Base-by-base conservation (phyloP, 2,113 vertebrate genomes). In the Equus quagga region DNA sequence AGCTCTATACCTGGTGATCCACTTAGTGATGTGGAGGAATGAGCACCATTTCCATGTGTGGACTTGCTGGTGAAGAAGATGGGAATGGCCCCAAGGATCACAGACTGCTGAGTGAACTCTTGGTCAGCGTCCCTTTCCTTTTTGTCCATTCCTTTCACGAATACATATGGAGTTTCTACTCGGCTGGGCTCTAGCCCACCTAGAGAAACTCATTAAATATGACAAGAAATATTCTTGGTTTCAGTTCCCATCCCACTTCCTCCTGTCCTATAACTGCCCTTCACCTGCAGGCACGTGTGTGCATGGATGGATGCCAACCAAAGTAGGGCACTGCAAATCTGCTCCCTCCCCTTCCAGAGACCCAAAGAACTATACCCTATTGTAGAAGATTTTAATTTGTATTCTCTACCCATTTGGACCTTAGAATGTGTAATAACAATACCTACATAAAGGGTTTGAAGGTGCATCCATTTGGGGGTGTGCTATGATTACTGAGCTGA, bases 131-230 rank as follows among this genome's bases (percentile, higher is more conserved):
- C 36, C 23, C 60, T 21, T 90, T 33, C 41, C 21, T 81, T 87
- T 60, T 49, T 1, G 2, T 15, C 8, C 46, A 60, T 49, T 83
- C 41, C 78, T 88, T 70, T 33, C 67, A 92, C 15, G 88, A 93
- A 72, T 69, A 62, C 0, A 9, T 28, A 18, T 28, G 0, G 2
- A 79, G 26, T 83, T 83, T 58, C 60, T 64, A 24, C 8, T 82
- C 21, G 21, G 69, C 14, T 88, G n/a, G 41, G 9, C 18, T 75
- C 72, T 80, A 65, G 23, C 67, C n/a, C 72, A 89, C 58, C 64
- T 82, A 75, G 11, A 90, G 44, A 60, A 56, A 85, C 23, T 92
- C 31, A 75, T 44, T 79, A 96, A 89, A 91, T 64, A 91, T 60
- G 54, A 75, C 4, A 11, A 81, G 75, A 98, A 90, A 64, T 80